Conservation (phyloP, 2,888 invertebrate genomes). For the Hedya salicella region DNA sequence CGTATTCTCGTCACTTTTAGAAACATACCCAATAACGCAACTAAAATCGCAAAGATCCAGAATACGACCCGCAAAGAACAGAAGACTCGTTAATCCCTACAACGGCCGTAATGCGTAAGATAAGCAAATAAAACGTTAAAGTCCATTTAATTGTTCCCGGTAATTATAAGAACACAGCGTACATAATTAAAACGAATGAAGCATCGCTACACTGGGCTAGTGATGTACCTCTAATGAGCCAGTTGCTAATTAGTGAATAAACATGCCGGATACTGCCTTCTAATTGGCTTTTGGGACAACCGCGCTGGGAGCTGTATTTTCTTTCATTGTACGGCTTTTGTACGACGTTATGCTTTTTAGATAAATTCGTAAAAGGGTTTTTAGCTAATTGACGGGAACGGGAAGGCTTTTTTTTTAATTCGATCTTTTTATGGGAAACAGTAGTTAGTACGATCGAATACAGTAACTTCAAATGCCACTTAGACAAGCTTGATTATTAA, state of each 20-base stretch:
- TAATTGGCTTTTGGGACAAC: constrained; percentile 82
- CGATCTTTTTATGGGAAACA: no score
- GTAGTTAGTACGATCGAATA: no score
- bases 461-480: no score
- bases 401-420: background rate
- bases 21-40: background rate
- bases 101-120: constrained; percentile 35
- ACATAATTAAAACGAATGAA: constrained; percentile 83
- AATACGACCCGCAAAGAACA: constrained; percentile 2
- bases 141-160: constrained; percentile 73
- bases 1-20: background rate
- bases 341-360: constrained; percentile 14
- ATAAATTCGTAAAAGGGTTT: constrained; percentile 14
- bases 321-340: constrained; percentile 29
- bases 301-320: constrained; percentile 44
- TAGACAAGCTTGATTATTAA: no score
- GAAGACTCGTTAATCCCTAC: constrained; percentile 29
- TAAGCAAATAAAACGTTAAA: constrained; percentile 67
- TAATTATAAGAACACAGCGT: constrained; percentile 77
- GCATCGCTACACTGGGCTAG: constrained; percentile 68
- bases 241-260: constrained; percentile 83
- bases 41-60: background rate
- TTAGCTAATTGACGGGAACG: background rate
- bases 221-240: constrained; percentile 81
- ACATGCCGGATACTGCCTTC: constrained; percentile 80